Conservation (phyloP, 2,797 vertebrate species). For the Cynodonichthys magdalenae region DNA sequence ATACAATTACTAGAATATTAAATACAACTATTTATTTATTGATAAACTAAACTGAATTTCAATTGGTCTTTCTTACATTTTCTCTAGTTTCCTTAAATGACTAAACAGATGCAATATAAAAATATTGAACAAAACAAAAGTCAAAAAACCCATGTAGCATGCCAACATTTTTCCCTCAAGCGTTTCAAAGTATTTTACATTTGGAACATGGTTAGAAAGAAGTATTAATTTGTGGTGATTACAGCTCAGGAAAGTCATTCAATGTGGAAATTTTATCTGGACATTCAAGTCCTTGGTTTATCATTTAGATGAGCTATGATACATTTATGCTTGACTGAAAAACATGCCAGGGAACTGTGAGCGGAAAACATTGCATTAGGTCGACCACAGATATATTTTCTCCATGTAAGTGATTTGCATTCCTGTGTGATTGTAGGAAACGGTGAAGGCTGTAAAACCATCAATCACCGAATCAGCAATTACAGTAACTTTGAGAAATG, state of each 20-base stretch:
- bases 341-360: background rate
- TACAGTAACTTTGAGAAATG: background rate
- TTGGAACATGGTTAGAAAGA: background rate
- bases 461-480: background rate
- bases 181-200: background rate
- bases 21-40: background rate
- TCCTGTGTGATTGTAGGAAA: background rate
- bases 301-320: background rate
- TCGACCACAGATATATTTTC: no score
- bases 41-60: no score
- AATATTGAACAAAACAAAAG: background rate
- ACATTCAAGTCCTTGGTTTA: background rate
- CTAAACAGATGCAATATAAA: background rate
- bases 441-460: background rate
- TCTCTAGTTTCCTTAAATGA: background rate
- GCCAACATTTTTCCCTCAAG: background rate
- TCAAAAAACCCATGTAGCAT: background rate
- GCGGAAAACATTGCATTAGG: background rate
- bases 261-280: background rate
- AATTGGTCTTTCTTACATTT: background rate
- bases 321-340: background rate
- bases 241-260: background rate
- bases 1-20: background rate
- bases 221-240: background rate
- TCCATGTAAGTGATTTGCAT: background rate